Base-by-base conservation (phyloP, 2,113 vertebrate species). In the Neogobius melanostomus region DNA sequence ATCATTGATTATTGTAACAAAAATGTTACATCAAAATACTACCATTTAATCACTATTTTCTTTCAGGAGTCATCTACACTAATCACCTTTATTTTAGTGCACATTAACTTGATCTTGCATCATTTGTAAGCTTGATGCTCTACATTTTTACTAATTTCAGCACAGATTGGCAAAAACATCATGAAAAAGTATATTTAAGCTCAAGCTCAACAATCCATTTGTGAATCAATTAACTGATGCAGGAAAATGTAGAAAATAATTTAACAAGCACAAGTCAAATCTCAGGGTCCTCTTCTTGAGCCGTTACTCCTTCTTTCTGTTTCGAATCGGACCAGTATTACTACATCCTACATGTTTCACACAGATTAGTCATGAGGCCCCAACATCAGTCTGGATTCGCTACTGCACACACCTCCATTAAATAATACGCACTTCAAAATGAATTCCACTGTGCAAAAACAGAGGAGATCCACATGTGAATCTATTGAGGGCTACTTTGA, bases 381-480 rank as follows among this genome's bases (percentile, higher is more conserved):
- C 16, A 11, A 70, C 77, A 72, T 70, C 68, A 82, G 78, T 79
- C 70, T 82, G 75, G 72, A 75, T 74, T 57, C 21, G 59, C 51
- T 52, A 46, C 68, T 43, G 50, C 72, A 65, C 49, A 75, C 50
- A 72, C 73, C n/a, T n/a, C 48, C 10, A 77, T 70, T n/a, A 76
- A 85, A 83, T 71, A 74, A 43, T 71, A 79, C 73, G 59, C 75
- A 76, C 81, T 83, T 86, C 77, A 85, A 81, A 85, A 74, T 83
- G 74, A 81, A 85, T 85, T 79, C 77, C 74, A 69, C 77, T 81
- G 73, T 74, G 71, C 79, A 74, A 80, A 80, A 85, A 77, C 21
- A 63, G 59, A 48, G 60, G 44, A 66, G 63, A 62, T 78, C 49
- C 64, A 74, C 80, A 82, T 69, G 60, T 74, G 63, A 54, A 69